These are phyloP conservation scores for Eremophila alpestris DNA, from an alignment of 2,797 vertebrate species.

Conservation along the genomic window DNA sequence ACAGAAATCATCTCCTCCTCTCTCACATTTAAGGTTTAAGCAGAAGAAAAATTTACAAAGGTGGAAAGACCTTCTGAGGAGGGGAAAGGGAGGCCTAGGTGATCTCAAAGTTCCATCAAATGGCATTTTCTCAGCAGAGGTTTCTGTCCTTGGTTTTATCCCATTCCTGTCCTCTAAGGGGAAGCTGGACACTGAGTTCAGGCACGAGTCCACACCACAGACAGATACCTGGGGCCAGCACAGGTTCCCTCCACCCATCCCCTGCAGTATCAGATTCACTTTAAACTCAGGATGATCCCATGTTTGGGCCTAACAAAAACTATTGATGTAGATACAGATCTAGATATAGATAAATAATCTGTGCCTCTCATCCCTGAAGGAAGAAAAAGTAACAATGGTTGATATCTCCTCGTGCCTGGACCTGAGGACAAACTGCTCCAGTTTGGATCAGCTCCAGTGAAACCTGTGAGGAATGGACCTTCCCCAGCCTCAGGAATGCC, in stretches of 20 bases:
- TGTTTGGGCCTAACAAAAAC: not conserved
- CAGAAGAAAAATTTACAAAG: not conserved
- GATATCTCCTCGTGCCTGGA: not conserved
- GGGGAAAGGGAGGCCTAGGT: not conserved
- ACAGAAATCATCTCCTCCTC: not conserved
- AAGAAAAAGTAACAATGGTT: not conserved
- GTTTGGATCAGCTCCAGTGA: not conserved
- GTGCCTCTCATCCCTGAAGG: not conserved
- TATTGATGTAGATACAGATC: rapidly evolving
- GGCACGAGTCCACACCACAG: not conserved
- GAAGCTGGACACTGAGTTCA: not conserved
- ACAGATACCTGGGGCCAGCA: not conserved
- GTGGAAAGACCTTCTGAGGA: not conserved
- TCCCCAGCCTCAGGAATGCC: not conserved
- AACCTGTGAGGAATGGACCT: not conserved
- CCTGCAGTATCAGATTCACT: not conserved
- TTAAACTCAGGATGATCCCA: not conserved
- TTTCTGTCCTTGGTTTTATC: not conserved
- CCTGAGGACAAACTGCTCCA: not conserved
- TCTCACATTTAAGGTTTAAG: not conserved
- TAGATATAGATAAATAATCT: not conserved
- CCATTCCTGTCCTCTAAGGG: not conserved
- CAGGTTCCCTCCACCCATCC: not conserved
- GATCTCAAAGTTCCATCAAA: not conserved
- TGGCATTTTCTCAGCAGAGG: not conserved